These are phyloP conservation scores for Sphinx pinastri DNA, from an alignment of 2,888 invertebrate species.

Conservation along the genomic window DNA sequence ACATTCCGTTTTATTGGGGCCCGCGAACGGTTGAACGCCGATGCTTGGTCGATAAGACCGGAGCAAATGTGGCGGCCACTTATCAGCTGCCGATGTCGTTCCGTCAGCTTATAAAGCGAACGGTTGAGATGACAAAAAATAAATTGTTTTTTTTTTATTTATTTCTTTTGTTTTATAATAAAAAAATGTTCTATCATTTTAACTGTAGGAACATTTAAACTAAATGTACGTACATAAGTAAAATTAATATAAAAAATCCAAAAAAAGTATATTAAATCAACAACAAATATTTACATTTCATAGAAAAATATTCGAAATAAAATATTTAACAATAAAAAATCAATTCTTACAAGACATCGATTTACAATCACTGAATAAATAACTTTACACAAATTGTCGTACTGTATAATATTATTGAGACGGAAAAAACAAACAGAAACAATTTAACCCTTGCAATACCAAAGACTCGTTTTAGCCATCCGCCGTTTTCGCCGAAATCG, in stretches of 20 bases:
- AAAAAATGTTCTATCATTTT: too few relatives aligned
- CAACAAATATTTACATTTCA: too few relatives aligned
- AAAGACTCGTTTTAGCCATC: conserved; percentile 43
- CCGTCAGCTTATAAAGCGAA: conserved; percentile 39
- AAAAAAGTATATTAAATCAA: neutral
- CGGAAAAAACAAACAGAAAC: conserved; percentile 33
- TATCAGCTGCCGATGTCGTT: conserved; percentile 41
- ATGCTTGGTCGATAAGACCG: conserved; percentile 45
- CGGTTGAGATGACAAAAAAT: conserved; percentile 30
- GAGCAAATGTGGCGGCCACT: conserved; percentile 43
- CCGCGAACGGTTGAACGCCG: conserved; percentile 45
- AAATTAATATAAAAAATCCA: neutral
- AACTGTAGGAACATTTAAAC: too few relatives aligned
- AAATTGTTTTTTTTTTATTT: neutral
- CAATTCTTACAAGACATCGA: too few relatives aligned
- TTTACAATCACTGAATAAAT: too few relatives aligned
- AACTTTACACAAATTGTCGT: too few relatives aligned
- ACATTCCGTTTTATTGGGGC: conserved; percentile 64
- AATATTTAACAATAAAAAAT: too few relatives aligned
- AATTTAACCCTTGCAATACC: conserved; percentile 38
- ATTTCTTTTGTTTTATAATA: neutral
- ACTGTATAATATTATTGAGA: neutral
- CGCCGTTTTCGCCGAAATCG: conserved; percentile 49
- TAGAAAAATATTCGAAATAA: too few relatives aligned
- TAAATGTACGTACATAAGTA: too few relatives aligned